A percentile compares a stretch with the other conserved stretches of the same genome.
These are phyloP conservation scores for Alosa alosa DNA, from an alignment of 2,113 vertebrate genomes.

Conservation along the genomic window DNA sequence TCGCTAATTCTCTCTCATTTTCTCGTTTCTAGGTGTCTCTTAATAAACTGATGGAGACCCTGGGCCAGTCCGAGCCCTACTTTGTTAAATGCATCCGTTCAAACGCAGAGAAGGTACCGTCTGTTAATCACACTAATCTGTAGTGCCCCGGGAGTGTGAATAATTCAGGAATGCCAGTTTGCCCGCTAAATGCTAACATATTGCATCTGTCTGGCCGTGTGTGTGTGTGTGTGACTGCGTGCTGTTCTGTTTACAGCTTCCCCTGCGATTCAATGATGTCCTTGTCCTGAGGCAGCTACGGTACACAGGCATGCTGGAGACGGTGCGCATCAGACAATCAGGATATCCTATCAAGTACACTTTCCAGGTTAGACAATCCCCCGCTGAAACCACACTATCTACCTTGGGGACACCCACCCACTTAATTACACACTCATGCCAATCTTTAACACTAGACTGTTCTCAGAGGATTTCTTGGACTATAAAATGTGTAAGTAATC, in stretches of 20 bases:
- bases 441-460: neutral
- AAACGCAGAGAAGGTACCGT: conserved; percentile 93
- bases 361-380: conserved; percentile 80
- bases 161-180: neutral
- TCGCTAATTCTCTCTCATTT: conserved; percentile 26
- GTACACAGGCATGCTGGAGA: conserved; percentile 98
- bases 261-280: conserved; percentile 85
- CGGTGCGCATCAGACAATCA: conserved; percentile 91
- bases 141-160: neutral
- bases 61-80: conserved; percentile 94
- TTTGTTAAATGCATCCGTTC: conserved; percentile 99
- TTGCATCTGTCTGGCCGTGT: conserved; percentile 43
- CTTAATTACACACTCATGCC: neutral
- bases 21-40: conserved; percentile 82
- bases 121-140: conserved; percentile 13
- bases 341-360: conserved; percentile 95
- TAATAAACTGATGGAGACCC: conserved; percentile 96
- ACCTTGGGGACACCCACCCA: too few relatives aligned
- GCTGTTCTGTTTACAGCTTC: conserved; percentile 76
- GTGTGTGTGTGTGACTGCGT: conserved; percentile 36
- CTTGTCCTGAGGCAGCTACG: conserved; percentile 95
- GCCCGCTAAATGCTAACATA: conserved; percentile 35
- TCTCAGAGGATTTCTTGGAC: neutral
- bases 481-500: neutral
- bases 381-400: neutral